phyloP scores from a whole-genome alignment of 2,888 invertebrate species.

The Perdita meconis region DNA sequence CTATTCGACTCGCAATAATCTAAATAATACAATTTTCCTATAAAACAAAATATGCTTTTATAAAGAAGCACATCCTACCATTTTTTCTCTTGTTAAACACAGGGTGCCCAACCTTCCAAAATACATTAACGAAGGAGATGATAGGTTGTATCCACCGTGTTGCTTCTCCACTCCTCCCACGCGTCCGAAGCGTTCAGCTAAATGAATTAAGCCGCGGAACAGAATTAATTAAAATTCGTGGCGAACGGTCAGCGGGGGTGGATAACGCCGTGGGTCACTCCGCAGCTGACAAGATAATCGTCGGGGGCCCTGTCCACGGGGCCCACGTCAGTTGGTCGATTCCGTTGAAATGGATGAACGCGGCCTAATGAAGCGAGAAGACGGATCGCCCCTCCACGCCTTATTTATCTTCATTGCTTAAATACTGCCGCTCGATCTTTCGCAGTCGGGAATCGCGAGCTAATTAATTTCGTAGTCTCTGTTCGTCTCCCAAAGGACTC shows the following conservation, averaged over 20 bases:
- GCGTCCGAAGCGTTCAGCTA: not conserved
- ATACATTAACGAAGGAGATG: too few species aligned
- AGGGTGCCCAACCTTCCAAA: too few species aligned
- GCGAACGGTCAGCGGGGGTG: constrained; percentile 36
- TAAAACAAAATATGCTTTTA: too few species aligned
- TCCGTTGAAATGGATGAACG: constrained; percentile 65
- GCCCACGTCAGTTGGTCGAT: constrained; percentile 66
- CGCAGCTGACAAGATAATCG: constrained; percentile 60
- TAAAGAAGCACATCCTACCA: too few species aligned
- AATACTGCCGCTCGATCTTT: constrained; percentile 34
- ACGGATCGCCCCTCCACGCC: constrained; percentile 58
- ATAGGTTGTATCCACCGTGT: too few species aligned
- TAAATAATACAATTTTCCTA: too few species aligned
- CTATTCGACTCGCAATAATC: too few species aligned
- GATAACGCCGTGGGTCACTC: constrained; percentile 39
- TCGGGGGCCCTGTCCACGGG: constrained; percentile 5
- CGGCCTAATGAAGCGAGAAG: constrained; percentile 59
- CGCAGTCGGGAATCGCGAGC: constrained; percentile 5
- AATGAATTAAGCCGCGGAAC: constrained; percentile 32
- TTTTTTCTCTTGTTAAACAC: too few species aligned
- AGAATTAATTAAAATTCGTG: constrained; percentile 59
- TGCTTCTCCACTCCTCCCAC: not conserved
- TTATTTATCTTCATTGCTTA: constrained; percentile 60
- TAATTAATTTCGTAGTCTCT: constrained; percentile 1
- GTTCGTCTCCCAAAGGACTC: not conserved